Evolutionary conservation across 30 jellyfish, hydroid and myxozoan genomes (phyloP), one percentile per base, ranked within the genome.

Genomic region (Aurelia coerulea): DNA sequence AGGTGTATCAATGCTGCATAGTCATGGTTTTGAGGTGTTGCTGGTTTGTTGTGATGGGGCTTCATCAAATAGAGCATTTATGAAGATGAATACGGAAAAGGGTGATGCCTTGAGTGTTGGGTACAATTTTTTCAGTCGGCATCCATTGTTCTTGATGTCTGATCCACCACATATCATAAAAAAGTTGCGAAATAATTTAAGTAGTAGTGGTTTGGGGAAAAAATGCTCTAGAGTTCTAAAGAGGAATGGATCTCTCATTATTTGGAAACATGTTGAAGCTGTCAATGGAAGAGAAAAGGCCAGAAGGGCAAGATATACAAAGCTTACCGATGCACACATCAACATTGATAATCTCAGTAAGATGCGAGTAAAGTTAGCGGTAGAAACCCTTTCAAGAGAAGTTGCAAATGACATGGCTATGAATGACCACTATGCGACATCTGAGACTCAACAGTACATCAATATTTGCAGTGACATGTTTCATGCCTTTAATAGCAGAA

Each of bases 31-130:
- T 70, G 32, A 70, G 46, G 56, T 51, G 14, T 5, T 70, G 32
- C 35, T 70, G 37, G 23, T 39, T 41, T 41, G 64, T 41, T 70
- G 81, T 35, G 64, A 70, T 41, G 81, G 81, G 23, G 81, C 81
- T 31, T 32, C 81, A 70, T 23, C 31, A 3, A 60, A 60, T 60
- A n/a, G 69, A 16, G 69, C 69, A 60, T 60, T 12, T 60, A 16
- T 35, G 6, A 70, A 70, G 63, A 41, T 70, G 81, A 41, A 70
- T 51, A 41, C 64, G 5, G 34, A 60, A 23, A 2, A 31, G 64
- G 64, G 35, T n/a, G 16, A 12, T 23, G 14, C 64, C 5, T 23
- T 41, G 7, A 29, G 64, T 70, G 14, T 10, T 14, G 23, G 62
- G 5, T 41, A 10, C 62, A 39, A 70, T 39, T 16, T 70, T 4